Evolutionary conservation across 2,113 vertebrate species (phyloP), one percentile per base, ranked within the genome.

Genomic region (Furnarius figulus): DNA sequence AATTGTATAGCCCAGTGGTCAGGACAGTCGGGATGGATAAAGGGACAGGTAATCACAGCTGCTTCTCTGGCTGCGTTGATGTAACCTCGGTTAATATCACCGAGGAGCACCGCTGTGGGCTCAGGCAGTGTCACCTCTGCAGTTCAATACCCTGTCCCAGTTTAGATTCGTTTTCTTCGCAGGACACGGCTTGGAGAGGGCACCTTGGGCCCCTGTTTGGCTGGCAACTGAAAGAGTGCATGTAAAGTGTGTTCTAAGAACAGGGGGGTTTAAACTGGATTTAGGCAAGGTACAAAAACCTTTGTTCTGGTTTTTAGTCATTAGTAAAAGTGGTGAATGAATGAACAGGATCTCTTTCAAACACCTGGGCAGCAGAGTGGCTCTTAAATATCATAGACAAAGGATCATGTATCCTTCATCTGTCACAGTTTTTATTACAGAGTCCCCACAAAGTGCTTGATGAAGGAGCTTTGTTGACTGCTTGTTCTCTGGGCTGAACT

Each of bases 11-110:
- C 71, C 50, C 67, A 23, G 22, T 47, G 55, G 33, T 49, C 79
- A 40, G 74, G 75, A 72, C 58, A 61, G 70, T 73, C 81, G 61
- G 42, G 59, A 35, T 81, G 78, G 59, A 86, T 77, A 83, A 90
- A 86, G 63, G 37, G 58, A 61, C 87, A 95, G 92, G 88, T 94
- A 94, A 88, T 83, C 58, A 40, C 85, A 94, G 90, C 90, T 95
- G 92, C 58, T 68, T 42, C 62, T 70, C 82, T 47, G 70, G 35
- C 92, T 89, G 52, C 78, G n/a, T 4, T 72, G 70, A 37, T 66
- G 73, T 85, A 73, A 79, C 56, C 91, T 76, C 9, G 1, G 40
- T 76, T 90, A 22, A 18, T 65, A 10, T 7, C 28, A 12, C 62
- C 35, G 30, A 62, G 55, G 12, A 8, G 44, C 42, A 56, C 25